A percentile compares a stretch with the other conserved stretches of the same genome.
phyloP scores from a whole-genome alignment of 1,140 invertebrate genomes.

The Drosophila parabipectinata region DNA sequence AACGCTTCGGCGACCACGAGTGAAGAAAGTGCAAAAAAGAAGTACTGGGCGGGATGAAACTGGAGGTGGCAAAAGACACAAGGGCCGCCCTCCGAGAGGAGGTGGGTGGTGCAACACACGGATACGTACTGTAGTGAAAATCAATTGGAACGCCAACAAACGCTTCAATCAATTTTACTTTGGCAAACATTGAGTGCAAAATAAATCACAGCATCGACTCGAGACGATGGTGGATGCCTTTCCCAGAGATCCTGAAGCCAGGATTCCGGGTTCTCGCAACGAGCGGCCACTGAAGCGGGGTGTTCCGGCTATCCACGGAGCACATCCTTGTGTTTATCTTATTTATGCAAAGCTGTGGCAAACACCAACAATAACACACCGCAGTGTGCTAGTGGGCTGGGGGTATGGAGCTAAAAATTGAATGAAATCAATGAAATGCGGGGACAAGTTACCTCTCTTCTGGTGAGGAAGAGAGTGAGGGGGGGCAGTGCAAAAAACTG shows the following conservation, averaged over 20 bases:
- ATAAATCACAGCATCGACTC: constrained; percentile 74
- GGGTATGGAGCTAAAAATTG: constrained; percentile 34
- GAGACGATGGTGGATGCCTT: constrained; percentile 36
- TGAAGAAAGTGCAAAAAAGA: constrained; percentile 19
- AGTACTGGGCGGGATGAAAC: not conserved
- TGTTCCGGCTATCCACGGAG: constrained; percentile 1
- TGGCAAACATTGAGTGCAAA: constrained; percentile 82
- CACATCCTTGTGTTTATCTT: constrained; percentile 74
- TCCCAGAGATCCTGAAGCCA: constrained; percentile 5
- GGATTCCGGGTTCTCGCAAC: not conserved
- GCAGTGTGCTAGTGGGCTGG: constrained; percentile 16
- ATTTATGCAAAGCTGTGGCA: constrained; percentile 81
- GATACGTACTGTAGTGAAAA: constrained; percentile 54
- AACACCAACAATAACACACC: constrained; percentile 55
- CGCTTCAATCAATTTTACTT: constrained; percentile 83
- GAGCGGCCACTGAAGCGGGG: not conserved
- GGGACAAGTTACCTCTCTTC: constrained; percentile 49
- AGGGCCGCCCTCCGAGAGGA: not conserved
- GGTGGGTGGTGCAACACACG: constrained; percentile 2
- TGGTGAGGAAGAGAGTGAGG: not conserved
- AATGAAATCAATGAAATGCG: constrained; percentile 51
- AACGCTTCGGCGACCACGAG: constrained; percentile 36
- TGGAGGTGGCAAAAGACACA: not conserved
- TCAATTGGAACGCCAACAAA: constrained; percentile 78
- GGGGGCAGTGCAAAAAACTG: constrained; percentile 31